Conservation (phyloP, 2,888 invertebrate genomes). For the Eurois occulta region DNA sequence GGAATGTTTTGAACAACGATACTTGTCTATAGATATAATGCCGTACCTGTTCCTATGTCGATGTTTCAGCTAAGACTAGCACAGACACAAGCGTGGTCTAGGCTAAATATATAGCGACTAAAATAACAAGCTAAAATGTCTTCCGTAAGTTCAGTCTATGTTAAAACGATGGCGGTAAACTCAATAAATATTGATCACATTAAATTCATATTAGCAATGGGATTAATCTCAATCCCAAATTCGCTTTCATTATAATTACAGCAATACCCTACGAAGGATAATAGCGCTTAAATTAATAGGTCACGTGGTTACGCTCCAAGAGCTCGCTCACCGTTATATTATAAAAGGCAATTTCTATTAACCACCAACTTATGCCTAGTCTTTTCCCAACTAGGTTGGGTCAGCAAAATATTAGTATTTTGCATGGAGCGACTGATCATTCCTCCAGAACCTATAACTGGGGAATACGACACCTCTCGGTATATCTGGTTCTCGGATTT, state of each 20-base stretch:
- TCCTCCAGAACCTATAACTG: conserved; percentile 7
- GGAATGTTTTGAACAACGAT: background rate
- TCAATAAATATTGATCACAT: conserved; percentile 46
- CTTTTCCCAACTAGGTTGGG: background rate
- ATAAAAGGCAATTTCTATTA: conserved; percentile 45
- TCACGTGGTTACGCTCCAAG: conserved; percentile 18
- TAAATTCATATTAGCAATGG: conserved; percentile 39
- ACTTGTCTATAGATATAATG: background rate
- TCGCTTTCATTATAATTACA: conserved; percentile 56
- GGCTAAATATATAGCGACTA: conserved; percentile 12
- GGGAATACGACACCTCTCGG: too few relatives aligned
- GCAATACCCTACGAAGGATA: conserved; percentile 43
- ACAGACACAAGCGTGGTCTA: background rate
- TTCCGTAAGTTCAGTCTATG: conserved; percentile 3
- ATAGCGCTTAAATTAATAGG: conserved; percentile 46
- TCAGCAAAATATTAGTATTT: background rate
- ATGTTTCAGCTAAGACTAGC: background rate
- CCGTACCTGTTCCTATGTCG: background rate
- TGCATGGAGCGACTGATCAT: background rate
- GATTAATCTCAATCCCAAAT: conserved; percentile 48
- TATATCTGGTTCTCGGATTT: background rate
- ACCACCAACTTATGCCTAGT: background rate
- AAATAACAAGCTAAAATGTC: conserved; percentile 38
- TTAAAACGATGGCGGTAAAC: conserved; percentile 5
- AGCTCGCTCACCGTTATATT: background rate